Evolutionary conservation across 1,140 invertebrate species (phyloP).

Genomic region (Palaemon carinicauda): DNA sequence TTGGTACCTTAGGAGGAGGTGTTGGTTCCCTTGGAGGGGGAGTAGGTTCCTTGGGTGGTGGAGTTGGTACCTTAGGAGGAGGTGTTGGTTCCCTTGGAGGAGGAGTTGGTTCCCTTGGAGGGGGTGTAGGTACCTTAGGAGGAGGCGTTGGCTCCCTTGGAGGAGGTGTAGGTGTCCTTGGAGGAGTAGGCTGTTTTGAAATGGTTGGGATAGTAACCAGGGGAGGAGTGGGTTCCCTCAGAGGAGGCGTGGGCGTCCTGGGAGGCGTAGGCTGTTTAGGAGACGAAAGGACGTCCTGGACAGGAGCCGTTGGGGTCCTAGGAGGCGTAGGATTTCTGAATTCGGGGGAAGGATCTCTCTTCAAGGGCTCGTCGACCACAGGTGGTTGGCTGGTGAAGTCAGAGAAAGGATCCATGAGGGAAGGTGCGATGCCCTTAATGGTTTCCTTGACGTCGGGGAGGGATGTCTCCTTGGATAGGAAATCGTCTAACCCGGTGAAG

Average conservation of each 20-base stretch:
- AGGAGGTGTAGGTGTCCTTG: background rate
- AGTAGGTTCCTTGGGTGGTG: conserved; percentile 32
- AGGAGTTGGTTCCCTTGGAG: conserved; percentile 13
- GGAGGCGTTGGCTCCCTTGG: conserved; percentile 21
- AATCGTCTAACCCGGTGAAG: too few relatives aligned
- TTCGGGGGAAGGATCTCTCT: too few relatives aligned
- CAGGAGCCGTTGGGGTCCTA: background rate
- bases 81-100: conserved; percentile 23
- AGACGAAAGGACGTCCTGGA: too few relatives aligned
- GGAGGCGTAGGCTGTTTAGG: background rate
- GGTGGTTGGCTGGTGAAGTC: too few relatives aligned
- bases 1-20: conserved; percentile 3
- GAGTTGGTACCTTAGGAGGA: conserved; percentile 27
- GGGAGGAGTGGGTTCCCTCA: background rate
- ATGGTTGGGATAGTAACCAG: background rate
- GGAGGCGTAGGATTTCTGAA: background rate
- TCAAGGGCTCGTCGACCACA: too few relatives aligned
- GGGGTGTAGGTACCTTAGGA: conserved; percentile 32
- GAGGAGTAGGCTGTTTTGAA: background rate
- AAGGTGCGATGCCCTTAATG: background rate
- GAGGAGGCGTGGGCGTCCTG: background rate
- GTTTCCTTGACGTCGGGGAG: background rate
- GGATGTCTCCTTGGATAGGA: too few relatives aligned
- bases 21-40: conserved; percentile 22
- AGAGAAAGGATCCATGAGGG: background rate